Conservation (phyloP, 2,113 vertebrate species). For the Tragelaphus imberbis region DNA sequence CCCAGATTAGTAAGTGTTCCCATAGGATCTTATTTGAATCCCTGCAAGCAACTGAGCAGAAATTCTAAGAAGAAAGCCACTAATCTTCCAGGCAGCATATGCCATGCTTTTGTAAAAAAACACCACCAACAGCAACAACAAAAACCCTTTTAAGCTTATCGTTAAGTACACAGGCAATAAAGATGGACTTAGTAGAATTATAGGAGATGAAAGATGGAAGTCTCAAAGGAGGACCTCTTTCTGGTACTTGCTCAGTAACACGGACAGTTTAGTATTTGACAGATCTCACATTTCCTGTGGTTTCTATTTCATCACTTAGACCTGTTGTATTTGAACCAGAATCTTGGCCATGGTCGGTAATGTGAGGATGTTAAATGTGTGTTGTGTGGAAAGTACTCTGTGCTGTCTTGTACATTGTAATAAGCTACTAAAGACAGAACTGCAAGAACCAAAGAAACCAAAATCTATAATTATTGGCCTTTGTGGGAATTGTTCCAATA, state of each 20-base stretch:
- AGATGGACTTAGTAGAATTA: neutral
- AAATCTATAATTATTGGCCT: conserved; percentile 76
- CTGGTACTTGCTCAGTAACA: conserved; percentile 47
- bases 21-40: neutral
- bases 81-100: conserved; percentile 48
- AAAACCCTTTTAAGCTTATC: neutral
- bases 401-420: conserved; percentile 65
- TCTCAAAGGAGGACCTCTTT: conserved; percentile 40
- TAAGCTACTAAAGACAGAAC: conserved; percentile 68
- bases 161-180: conserved; percentile 57
- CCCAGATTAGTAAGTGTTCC: neutral
- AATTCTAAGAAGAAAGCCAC: conserved; percentile 37
- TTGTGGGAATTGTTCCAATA: conserved; percentile 72
- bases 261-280: conserved; percentile 22
- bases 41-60: conserved; percentile 23
- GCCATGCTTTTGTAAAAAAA: conserved; percentile 43
- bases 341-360: conserved; percentile 59
- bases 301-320: conserved; percentile 59
- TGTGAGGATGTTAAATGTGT: conserved; percentile 67
- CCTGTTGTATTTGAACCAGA: conserved; percentile 16
- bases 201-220: conserved; percentile 59
- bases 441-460: conserved; percentile 46
- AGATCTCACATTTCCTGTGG: conserved; percentile 60
- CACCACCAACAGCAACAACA: neutral
- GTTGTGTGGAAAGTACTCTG: conserved; percentile 70